Evolutionary conservation across 2,888 invertebrate genomes (phyloP), one percentile per base, ranked within the genome.

Genomic region (Panopea generosa): DNA sequence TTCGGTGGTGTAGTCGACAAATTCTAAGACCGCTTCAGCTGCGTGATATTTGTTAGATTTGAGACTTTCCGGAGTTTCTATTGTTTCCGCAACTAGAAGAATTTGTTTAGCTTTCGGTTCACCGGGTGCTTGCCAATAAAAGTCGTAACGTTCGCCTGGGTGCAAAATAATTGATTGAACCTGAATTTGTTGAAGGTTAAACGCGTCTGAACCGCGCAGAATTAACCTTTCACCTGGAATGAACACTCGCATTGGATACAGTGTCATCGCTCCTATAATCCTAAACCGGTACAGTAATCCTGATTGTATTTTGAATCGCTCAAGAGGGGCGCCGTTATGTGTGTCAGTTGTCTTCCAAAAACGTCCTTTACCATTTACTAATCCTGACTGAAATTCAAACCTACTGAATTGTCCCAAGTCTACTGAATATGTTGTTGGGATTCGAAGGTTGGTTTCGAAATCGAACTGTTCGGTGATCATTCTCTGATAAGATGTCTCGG

Each of bases 341-440:
- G 82, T 22, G 43, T 65, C 27, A 72, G 14, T 1, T 57, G 38
- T 60, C 0, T 55, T 26, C 65, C 77, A 73, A 59, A 77, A 84
- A 16, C 87, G 53, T 1, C 87, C 88, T 43, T 83, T 72, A 3
- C 89, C 88, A 52, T 89, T 89, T 3, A 87, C 76, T 18, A 87
- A 61, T 1, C 74, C 85, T 11, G 84, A 78, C 11, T 83, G 77
- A 22, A 73, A 71, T 16, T 67, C 61, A 27, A 70, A 82, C 7
- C 55, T 40, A 43, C 77, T 78, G 52, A 82, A 85, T 1, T 22
- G 14, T n/a, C 68, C 62, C 0, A 61, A 65, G 26, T 84, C 82
- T 16, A 80, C 24, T 2, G 79, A 73, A 60, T 43, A 60, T 6
- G 73, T 73, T 24, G 70, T 57, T 0, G 74, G 67, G 0, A 53